Evolutionary conservation across 2,113 vertebrate genomes (phyloP).

Genomic region (Todiramphus saurophagus): DNA sequence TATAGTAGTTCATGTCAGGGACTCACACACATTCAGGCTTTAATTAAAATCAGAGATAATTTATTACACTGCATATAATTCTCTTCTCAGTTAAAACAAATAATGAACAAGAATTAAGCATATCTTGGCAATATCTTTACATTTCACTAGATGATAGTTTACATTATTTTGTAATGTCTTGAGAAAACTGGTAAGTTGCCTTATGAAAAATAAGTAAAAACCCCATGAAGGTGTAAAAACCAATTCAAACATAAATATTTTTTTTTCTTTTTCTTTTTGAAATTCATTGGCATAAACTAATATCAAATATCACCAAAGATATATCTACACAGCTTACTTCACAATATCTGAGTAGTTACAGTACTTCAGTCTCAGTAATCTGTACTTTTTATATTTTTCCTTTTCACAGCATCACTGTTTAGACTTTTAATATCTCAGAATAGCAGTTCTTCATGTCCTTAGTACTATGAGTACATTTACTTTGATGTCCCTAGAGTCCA

Average conservation of each 20-base stretch:
- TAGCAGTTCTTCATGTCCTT: not conserved
- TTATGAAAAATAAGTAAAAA: not conserved
- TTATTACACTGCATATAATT: not conserved
- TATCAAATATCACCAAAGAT: not conserved
- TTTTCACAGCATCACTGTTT: not conserved
- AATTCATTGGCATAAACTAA: rapidly evolving
- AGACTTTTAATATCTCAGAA: not conserved
- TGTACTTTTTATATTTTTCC: not conserved
- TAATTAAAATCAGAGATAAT: conserved; percentile 25
- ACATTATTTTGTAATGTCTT: not conserved
- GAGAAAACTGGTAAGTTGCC: not conserved
- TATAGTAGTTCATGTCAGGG: not conserved
- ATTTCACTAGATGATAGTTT: not conserved
- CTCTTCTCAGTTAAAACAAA: not conserved
- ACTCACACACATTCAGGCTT: not conserved
- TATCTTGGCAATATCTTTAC: not conserved
- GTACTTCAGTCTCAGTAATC: not conserved
- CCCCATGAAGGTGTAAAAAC: not conserved
- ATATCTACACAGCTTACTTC: not conserved
- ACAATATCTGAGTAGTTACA: not conserved
- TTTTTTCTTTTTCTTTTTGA: not conserved
- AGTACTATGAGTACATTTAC: not conserved
- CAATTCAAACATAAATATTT: not conserved
- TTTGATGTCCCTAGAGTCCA: not conserved
- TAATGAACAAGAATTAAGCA: not conserved